Base-by-base conservation (phyloP, 2,888 invertebrate genomes). In the Agonopterix alstromeriana region DNA sequence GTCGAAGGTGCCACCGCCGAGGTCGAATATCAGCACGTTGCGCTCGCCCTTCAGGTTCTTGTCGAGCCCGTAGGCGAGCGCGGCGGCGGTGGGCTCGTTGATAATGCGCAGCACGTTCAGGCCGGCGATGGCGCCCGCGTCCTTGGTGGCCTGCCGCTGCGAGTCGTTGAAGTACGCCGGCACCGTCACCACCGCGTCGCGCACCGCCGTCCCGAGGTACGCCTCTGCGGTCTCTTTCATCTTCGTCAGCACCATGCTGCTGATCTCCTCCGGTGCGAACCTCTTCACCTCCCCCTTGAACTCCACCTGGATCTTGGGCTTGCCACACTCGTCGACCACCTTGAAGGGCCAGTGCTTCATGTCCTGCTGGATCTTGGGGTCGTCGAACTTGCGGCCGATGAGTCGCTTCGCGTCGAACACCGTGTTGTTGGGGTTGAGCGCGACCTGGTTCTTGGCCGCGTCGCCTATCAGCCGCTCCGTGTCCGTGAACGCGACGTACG, bases 81-180 rank as follows among this genome's bases (percentile, higher is more conserved):
- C 94, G 17, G 94, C 94, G 1, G 94, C 94, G 2, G 95, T 95
- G 7, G 95, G 95, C 68, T 96, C 95, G 73, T 95, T 95, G 61
- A 95, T 94, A 43, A 52, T 52, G 35, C 52, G 49, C 36, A 52
- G 43, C 45, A 52, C 52, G 40, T 52, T 52, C 17, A 96, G 70
- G 0, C 95, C 95, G 36, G 95, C 93, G 63, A 93, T 93, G 36
- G 90, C 90, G 2, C 95, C 95, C 42, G 95, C 95, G 80, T 96
- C 96, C 73, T 96, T 96, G 35, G 95, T 95, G 40, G 93, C 92
- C 71, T 92, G 52, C 11, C 52, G 52, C 47, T 52, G 52, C 44
- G 52, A 47, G 52, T 52, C 52, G 45, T 52, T 52, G 11, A 42
- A 42, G 42, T 42, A 42, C 11, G 42, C 42, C 7, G 42, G 42